Evolutionary conservation across 2,797 vertebrate species (phyloP), one percentile per base, ranked within the genome.

Genomic region (Acomys russatus): DNA sequence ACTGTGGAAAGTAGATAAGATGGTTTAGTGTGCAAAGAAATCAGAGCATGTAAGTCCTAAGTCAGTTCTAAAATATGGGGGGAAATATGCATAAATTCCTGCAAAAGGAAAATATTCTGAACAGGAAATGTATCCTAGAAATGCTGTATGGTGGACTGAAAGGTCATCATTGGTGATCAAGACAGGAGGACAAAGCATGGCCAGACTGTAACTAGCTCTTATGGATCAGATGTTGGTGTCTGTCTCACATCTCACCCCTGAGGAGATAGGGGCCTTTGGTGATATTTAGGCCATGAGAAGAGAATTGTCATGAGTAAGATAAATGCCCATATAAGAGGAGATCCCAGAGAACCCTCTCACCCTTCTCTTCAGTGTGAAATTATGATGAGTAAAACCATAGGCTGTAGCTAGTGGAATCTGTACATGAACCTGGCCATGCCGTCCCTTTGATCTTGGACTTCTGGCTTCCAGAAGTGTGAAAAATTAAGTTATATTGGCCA

Each of bases 321-420:
- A 17, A 28, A 35, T 79, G 17, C 28, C 9, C 18, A 49, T 90
- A 51, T 25, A 33, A 17, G 79, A 38, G 44, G 61, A 68, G 7
- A 56, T 3, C 9, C 18, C 12, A 38, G 14, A n/a, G 10, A n/a
- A 8, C 8, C 3, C 0, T 54, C 15, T 83, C 0, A 28, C 11
- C 8, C 28, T 64, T 61, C 10, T 70, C n/a, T 33, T 63, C n/a
- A n/a, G 28, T 0, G 0, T 64, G 63, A 14, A 2, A 9, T n/a
- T 61, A 77, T 7, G 35, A n/a, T 44, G 5, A 84, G 30, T 33
- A 44, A 64, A 22, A 9, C 30, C 28, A 17, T 9, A 91, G 30
- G 23, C 38, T 23, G 2, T 7, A 82, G 1, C 6, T n/a, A 74
- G 66, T 76, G 5, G 49, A 11, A 70, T 17, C 7, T n/a, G 71